Percentiles rank a stretch among this genome's conserved stretches.
These are phyloP conservation scores for Acleris laterana DNA, from an alignment of 2,888 invertebrate species.

Conservation along the genomic window DNA sequence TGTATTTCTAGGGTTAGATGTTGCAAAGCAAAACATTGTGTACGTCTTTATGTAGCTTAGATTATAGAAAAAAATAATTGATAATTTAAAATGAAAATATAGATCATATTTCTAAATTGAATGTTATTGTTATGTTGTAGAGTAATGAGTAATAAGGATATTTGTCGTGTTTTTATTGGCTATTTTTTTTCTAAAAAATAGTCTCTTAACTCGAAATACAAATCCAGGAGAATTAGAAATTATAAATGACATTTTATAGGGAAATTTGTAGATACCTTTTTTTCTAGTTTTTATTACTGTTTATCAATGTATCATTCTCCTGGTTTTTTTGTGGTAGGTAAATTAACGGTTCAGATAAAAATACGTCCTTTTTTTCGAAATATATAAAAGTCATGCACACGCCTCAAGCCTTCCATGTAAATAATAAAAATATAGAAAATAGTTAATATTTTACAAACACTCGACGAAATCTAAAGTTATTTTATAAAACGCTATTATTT, in stretches of 20 bases:
- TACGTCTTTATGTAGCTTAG: slow-evolving; percentile 75
- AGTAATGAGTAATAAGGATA: slow-evolving; percentile 41
- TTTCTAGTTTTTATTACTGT: neutral
- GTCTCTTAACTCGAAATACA: slow-evolving; percentile 6
- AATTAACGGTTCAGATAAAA: slow-evolving; percentile 46
- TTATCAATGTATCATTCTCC: slow-evolving; percentile 21
- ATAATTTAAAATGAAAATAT: slow-evolving; percentile 58
- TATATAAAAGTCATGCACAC: slow-evolving; percentile 57
- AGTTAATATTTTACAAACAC: slow-evolving; percentile 38
- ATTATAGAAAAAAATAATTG: slow-evolving; percentile 55
- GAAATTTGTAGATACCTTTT: neutral
- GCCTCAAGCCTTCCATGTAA: slow-evolving; percentile 79
- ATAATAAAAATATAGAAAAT: slow-evolving; percentile 52
- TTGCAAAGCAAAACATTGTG: slow-evolving; percentile 73
- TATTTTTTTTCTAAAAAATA: slow-evolving; percentile 32
- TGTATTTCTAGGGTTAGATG: slow-evolving; percentile 77
- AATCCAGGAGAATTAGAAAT: slow-evolving; percentile 11
- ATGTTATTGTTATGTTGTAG: slow-evolving; percentile 55
- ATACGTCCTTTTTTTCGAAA: slow-evolving; percentile 49
- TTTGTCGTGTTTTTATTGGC: slow-evolving; percentile 45
- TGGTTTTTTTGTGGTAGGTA: slow-evolving; percentile 33
- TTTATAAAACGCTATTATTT: slow-evolving; percentile 30
- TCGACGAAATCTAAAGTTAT: slow-evolving; percentile 32
- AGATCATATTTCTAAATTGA: slow-evolving; percentile 54
- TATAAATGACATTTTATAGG: no score